These are phyloP conservation scores for Orchestia grillus DNA, from an alignment of 1,140 invertebrate species.

Conservation along the genomic window DNA sequence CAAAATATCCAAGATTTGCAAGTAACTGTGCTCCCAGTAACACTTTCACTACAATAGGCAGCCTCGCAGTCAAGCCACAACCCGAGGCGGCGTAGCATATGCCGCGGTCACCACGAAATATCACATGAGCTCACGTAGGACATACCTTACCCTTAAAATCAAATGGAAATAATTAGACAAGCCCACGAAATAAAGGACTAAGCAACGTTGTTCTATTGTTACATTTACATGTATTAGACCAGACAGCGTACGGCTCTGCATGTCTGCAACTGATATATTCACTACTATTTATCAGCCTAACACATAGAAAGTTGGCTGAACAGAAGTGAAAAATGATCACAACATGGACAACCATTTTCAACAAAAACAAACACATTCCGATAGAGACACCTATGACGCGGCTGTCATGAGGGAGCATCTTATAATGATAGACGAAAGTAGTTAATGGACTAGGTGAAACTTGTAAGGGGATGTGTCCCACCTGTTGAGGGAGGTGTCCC, in stretches of 20 bases:
- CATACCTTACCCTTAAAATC: background rate
- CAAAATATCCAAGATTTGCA: background rate
- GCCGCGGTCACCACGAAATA: background rate
- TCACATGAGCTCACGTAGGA: background rate
- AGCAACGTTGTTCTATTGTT: background rate
- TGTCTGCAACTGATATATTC: background rate
- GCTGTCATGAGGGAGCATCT: background rate
- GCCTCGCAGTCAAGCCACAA: background rate
- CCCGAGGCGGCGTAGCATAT: background rate
- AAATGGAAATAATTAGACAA: background rate
- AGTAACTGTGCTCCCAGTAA: background rate
- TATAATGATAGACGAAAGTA: background rate
- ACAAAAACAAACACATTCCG: background rate
- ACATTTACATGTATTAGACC: background rate
- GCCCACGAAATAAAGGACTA: background rate
- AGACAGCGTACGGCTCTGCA: background rate
- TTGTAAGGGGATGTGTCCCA: slow-evolving; percentile 68
- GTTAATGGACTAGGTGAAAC: background rate
- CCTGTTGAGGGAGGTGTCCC: slow-evolving; percentile 94
- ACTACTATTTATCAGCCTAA: background rate
- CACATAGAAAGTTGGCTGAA: background rate
- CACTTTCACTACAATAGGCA: background rate
- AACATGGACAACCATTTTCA: background rate
- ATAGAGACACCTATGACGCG: background rate
- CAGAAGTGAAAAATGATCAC: background rate